Percentiles rank a stretch among this genome's conserved stretches.
phyloP scores from a whole-genome alignment of 2,888 invertebrate genomes.

The Belgica antarctica region DNA sequence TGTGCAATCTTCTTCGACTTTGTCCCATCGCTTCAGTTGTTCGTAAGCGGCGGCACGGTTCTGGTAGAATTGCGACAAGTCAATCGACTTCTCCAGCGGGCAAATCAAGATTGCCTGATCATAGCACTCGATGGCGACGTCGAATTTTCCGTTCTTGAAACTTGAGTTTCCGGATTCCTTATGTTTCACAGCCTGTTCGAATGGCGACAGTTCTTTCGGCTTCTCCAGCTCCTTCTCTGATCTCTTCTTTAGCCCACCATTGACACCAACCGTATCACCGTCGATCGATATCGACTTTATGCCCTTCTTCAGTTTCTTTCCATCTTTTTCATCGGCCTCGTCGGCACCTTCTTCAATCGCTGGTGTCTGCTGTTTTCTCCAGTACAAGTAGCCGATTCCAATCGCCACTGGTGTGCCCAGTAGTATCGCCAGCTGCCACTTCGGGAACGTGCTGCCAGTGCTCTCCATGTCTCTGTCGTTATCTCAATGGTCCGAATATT shows the following conservation, averaged over 20 bases:
- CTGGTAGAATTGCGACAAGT: slow-evolving; percentile 89
- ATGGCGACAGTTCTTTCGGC: slow-evolving; percentile 57
- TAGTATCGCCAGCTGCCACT: slow-evolving; percentile 83
- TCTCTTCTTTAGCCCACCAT: slow-evolving; percentile 50
- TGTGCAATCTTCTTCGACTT: slow-evolving; percentile 83
- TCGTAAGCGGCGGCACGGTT: slow-evolving; percentile 95
- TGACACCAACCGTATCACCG: slow-evolving; percentile 59
- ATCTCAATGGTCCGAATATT: not conserved
- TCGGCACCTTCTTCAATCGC: slow-evolving; percentile 46
- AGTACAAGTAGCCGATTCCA: slow-evolving; percentile 77
- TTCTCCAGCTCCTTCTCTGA: not conserved
- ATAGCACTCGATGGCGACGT: slow-evolving; percentile 86
- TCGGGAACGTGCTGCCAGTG: slow-evolving; percentile 64
- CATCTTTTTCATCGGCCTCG: slow-evolving; percentile 57
- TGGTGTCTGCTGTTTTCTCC: slow-evolving; percentile 52
- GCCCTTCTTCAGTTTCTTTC: slow-evolving; percentile 56
- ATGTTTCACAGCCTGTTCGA: slow-evolving; percentile 71
- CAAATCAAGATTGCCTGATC: slow-evolving; percentile 91
- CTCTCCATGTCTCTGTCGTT: slow-evolving; percentile 40
- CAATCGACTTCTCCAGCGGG: slow-evolving; percentile 67
- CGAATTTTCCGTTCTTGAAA: slow-evolving; percentile 82
- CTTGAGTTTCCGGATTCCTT: slow-evolving; percentile 87
- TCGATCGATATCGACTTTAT: slow-evolving; percentile 61
- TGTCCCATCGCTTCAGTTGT: slow-evolving; percentile 78
- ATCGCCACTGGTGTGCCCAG: slow-evolving; percentile 80